Conservation (phyloP, 1,140 invertebrate species). For the Aphelenchoides fujianensis region DNA sequence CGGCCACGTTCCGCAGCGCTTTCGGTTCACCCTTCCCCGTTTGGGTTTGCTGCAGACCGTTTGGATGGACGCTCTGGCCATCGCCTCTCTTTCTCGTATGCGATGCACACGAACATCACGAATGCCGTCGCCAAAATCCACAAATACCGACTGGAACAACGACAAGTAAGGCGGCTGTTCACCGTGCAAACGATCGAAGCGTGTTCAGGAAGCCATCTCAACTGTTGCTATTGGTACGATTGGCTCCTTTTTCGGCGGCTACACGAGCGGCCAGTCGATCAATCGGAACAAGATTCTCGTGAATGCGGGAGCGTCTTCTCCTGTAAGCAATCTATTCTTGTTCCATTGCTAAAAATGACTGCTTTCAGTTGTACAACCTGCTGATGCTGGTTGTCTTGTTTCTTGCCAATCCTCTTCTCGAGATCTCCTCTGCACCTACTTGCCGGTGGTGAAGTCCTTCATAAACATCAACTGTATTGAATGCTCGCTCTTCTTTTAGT, state of each 20-base stretch:
- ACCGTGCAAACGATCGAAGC: background rate
- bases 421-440: slow-evolving; percentile 22
- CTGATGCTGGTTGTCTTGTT: slow-evolving; percentile 32
- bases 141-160: slow-evolving; percentile 39
- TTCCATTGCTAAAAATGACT: slow-evolving; percentile 20
- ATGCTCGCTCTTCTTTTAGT: slow-evolving; percentile 33
- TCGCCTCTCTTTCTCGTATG: slow-evolving; percentile 39
- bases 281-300: slow-evolving; percentile 31
- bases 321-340: slow-evolving; percentile 32
- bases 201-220: slow-evolving; percentile 37
- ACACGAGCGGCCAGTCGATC: slow-evolving; percentile 32
- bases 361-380: slow-evolving; percentile 39
- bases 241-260: slow-evolving; percentile 30
- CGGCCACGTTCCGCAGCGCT: background rate
- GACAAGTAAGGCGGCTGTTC: slow-evolving; percentile 28
- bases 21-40: slow-evolving; percentile 34
- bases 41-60: slow-evolving; percentile 27
- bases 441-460: slow-evolving; percentile 39
- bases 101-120: slow-evolving; percentile 29
- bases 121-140: slow-evolving; percentile 28
- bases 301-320: slow-evolving; percentile 39
- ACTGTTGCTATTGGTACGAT: slow-evolving; percentile 31
- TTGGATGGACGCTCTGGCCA: slow-evolving; percentile 31
- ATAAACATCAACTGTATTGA: too few species aligned
- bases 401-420: slow-evolving; percentile 36